Evolutionary conservation across 1,140 invertebrate species (phyloP), one percentile per base, ranked within the genome.

Genomic region (Mya arenaria): DNA sequence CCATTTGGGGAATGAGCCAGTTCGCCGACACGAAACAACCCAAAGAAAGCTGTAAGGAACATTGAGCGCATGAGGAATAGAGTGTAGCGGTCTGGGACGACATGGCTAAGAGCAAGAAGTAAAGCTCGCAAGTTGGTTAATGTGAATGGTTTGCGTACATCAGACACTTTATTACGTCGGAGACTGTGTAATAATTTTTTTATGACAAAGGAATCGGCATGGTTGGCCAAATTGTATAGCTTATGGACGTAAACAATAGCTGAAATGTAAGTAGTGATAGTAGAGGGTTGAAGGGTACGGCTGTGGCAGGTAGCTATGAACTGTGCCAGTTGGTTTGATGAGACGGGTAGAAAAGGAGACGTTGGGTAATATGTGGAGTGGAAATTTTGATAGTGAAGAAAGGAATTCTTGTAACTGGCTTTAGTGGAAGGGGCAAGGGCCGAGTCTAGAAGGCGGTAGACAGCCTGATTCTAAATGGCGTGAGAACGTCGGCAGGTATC

Each of bases 341-440:
- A 48, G 4, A 48, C 32, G 30, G 60, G 71, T 15, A 74, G 17
- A 1, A 74, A n/a, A 3, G 55, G 55, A n/a, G 55, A 32, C 10
- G 25, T 55, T 10, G 60, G 30, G 39, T 77, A 65, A 65, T 62
- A 48, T 44, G 60, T 52, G 4, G 5, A 3, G 52, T 63, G 73
- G 65, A 63, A 77, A 32, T 28, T 77, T 4, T 6, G 0, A 34
- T 30, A 65, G 8, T 34, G 25, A n/a, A n/a, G n/a, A n/a, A n/a
- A n/a, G n/a, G n/a, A n/a, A n/a, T n/a, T 78, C 32, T 36, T 39
- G 41, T 78, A 78, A 23, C 60, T 66, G 25, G 36, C 19, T 66
- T 55, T 65, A 10, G 71, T 74, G 32, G 71, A 58, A 19, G 71
- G 71, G 17, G 71, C 71, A 19, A 74, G 71, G 30, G 71, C 32